Percentiles rank a stretch among this genome's conserved stretches.
These are phyloP conservation scores for Arrhamphus sclerolepis DNA, from an alignment of 2,797 vertebrate genomes.

Conservation along the genomic window DNA sequence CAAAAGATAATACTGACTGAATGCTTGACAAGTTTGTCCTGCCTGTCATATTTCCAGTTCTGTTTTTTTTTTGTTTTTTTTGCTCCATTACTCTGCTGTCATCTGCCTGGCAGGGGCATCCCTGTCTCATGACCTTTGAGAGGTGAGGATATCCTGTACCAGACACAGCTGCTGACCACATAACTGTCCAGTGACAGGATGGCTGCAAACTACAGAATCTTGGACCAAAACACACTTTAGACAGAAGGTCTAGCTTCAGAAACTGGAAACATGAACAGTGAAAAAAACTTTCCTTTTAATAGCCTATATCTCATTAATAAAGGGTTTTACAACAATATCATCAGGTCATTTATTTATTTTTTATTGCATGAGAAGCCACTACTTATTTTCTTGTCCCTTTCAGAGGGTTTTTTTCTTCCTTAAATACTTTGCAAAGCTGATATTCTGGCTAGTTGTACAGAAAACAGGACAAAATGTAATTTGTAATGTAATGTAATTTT, in stretches of 20 bases:
- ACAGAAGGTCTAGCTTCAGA: neutral
- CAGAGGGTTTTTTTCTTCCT: too few species aligned
- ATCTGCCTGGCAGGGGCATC: conserved; percentile 4
- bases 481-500: too few species aligned
- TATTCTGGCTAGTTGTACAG: too few species aligned
- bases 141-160: conserved; percentile 57
- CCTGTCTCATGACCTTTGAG: conserved; percentile 30
- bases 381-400: too few species aligned
- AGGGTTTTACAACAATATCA: too few species aligned
- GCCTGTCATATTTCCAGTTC: conserved; percentile 10
- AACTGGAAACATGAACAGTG: neutral
- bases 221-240: neutral
- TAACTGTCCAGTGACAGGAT: neutral
- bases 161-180: conserved; percentile 35
- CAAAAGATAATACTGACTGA: too few species aligned
- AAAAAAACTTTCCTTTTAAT: too few species aligned
- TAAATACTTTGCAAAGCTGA: too few species aligned
- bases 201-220: neutral
- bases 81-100: conserved; percentile 9
- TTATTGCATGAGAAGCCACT: too few species aligned
- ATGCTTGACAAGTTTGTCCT: neutral
- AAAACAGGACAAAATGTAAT: too few species aligned
- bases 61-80: conserved; percentile 10
- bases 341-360: too few species aligned
- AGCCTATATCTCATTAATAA: too few species aligned